Evolutionary conservation across 2,113 vertebrate genomes (phyloP).

Genomic region (Percopsis transmontana): DNA sequence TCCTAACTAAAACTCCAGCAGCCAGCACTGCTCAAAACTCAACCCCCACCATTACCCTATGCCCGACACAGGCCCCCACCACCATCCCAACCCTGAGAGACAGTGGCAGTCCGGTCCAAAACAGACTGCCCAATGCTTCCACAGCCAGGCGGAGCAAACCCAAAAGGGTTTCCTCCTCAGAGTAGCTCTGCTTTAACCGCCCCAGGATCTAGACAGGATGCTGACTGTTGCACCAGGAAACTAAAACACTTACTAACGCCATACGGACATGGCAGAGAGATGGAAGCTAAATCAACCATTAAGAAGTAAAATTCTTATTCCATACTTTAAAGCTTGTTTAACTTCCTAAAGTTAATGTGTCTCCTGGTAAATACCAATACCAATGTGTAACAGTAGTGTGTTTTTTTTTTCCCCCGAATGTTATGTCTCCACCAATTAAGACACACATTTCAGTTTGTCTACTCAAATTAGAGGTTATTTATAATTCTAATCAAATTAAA

Average conservation of each 20-base stretch:
- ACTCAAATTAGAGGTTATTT: constrained; percentile 56
- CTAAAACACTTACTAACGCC: constrained; percentile 47
- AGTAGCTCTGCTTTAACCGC: constrained; percentile 65
- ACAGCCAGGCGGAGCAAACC: constrained; percentile 69
- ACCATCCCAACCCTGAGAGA: constrained; percentile 51
- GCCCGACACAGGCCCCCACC: constrained; percentile 46
- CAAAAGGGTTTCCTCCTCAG: constrained; percentile 62
- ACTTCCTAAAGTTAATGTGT: constrained; percentile 59
- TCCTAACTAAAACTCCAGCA: constrained; percentile 67
- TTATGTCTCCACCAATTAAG: constrained; percentile 61
- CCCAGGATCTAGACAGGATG: constrained; percentile 52
- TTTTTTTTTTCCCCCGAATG: constrained; percentile 65
- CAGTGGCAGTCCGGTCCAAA: constrained; percentile 53
- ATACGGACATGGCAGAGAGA: constrained; percentile 56
- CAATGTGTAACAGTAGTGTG: constrained; percentile 45
- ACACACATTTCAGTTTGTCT: constrained; percentile 63
- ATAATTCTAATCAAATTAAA: constrained; percentile 43
- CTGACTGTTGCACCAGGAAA: constrained; percentile 46
- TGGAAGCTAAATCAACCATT: constrained; percentile 50
- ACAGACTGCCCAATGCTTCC: constrained; percentile 58
- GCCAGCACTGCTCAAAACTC: constrained; percentile 50
- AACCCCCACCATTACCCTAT: constrained; percentile 28
- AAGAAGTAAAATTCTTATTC: constrained; percentile 46
- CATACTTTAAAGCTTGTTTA: constrained; percentile 55
- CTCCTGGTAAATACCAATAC: constrained; percentile 52